Conservation (phyloP, 2,113 vertebrate genomes). For the Epinephelus cyanopodus region DNA sequence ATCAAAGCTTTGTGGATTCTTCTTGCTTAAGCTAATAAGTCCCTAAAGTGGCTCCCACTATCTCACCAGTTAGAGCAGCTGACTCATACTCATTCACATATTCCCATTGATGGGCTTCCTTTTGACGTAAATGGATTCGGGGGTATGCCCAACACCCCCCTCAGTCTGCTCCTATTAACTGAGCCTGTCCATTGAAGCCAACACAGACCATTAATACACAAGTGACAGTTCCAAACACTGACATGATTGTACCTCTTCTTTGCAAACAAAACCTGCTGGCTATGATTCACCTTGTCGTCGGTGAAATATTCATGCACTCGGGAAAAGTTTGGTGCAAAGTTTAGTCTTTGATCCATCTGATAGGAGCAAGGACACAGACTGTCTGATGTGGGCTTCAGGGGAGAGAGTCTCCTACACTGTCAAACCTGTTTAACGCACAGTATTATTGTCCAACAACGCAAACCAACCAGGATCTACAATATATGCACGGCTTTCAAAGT, state of each 20-base stretch:
- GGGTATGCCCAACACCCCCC: constrained; percentile 56
- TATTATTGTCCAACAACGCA: neutral
- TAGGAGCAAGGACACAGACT: constrained; percentile 66
- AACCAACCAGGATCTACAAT: neutral
- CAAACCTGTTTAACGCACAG: constrained; percentile 8
- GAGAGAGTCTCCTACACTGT: constrained; percentile 7
- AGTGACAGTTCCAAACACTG: constrained; percentile 80
- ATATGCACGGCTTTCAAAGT: neutral
- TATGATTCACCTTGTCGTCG: constrained; percentile 82
- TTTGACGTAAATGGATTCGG: constrained; percentile 76
- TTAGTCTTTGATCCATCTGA: constrained; percentile 61
- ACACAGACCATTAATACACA: constrained; percentile 73
- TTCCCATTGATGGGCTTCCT: constrained; percentile 68
- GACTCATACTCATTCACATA: constrained; percentile 68
- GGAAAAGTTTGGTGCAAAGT: constrained; percentile 73
- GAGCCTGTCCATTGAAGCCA: constrained; percentile 65
- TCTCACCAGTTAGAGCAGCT: constrained; percentile 41
- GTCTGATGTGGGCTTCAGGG: constrained; percentile 3
- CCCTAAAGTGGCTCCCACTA: neutral
- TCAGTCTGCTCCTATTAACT: constrained; percentile 75
- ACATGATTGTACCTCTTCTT: constrained; percentile 72
- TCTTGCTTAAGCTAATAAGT: neutral
- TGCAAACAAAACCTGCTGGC: constrained; percentile 74
- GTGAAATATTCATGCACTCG: constrained; percentile 84
- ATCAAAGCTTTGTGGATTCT: neutral